These are phyloP conservation scores for Ditylenchus weischeri DNA, from an alignment of 2,888 invertebrate genomes.

Conservation along the genomic window DNA sequence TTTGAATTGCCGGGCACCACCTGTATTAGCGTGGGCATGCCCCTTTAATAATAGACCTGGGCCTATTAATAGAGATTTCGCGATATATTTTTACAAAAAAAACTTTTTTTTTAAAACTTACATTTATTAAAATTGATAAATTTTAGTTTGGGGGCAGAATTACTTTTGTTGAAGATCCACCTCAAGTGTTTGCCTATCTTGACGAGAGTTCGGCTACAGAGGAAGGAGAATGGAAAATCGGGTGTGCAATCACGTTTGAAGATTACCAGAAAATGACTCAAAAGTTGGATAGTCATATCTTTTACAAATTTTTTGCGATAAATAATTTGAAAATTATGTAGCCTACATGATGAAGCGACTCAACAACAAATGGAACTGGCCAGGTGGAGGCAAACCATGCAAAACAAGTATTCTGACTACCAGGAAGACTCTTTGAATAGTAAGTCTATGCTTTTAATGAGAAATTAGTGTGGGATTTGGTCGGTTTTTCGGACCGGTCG, in stretches of 20 bases:
- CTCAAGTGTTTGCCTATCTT: conserved; percentile 41
- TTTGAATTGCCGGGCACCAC: too few relatives aligned
- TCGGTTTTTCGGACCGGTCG: too few relatives aligned
- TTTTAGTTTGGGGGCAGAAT: conserved; percentile 27
- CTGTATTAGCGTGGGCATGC: too few relatives aligned
- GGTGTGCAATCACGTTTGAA: conserved; percentile 33
- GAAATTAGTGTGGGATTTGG: too few relatives aligned
- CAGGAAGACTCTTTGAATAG: conserved; percentile 15
- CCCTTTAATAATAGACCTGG: too few relatives aligned
- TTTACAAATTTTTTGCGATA: neutral
- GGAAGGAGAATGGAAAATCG: conserved; percentile 33
- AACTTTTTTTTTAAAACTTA: too few relatives aligned
- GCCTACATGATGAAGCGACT: conserved; percentile 22
- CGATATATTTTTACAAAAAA: too few relatives aligned
- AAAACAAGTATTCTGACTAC: conserved; percentile 21
- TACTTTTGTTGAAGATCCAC: conserved; percentile 35
- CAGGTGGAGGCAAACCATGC: conserved; percentile 29
- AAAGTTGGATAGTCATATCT: neutral
- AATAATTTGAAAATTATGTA: conserved; percentile 7
- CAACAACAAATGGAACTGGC: conserved; percentile 28
- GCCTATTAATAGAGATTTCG: too few relatives aligned
- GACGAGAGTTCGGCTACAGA: conserved; percentile 35
- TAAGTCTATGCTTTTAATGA: neutral
- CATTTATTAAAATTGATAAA: neutral
- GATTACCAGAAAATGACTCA: conserved; percentile 32